Evolutionary conservation across 2,888 invertebrate species (phyloP).

Genomic region (Cotesia congregata): DNA sequence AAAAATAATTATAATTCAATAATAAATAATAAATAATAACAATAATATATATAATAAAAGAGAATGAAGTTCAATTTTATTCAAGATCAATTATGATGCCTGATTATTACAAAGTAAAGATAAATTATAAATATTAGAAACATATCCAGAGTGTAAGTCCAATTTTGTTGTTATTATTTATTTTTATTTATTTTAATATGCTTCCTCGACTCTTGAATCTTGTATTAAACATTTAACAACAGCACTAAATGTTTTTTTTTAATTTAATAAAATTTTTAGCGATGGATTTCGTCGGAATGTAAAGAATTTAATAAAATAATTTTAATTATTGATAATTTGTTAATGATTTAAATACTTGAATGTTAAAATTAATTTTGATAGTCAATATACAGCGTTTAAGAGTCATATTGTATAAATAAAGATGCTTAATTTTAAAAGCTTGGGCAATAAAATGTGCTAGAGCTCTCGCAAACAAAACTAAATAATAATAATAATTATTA

Average conservation of each 20-base stretch:
- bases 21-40: not conserved
- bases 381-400: not conserved
- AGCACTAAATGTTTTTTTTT: no score
- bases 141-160: constrained; percentile 21
- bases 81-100: constrained; percentile 51
- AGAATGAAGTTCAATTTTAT: constrained; percentile 50
- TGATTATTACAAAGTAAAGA: constrained; percentile 41
- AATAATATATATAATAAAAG: constrained; percentile 25
- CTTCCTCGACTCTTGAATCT: not conserved
- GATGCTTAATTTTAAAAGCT: constrained; percentile 26
- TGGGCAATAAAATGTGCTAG: constrained; percentile 11
- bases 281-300: no score
- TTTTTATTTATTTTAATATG: constrained; percentile 20
- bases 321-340: no score
- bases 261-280: no score
- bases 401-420: not conserved
- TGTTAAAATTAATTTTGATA: no score
- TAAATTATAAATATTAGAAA: constrained; percentile 28
- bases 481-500: constrained; percentile 7
- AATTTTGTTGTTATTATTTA: constrained; percentile 2
- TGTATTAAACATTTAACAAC: not conserved
- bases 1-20: constrained; percentile 7
- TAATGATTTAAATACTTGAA: no score
- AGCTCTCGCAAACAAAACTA: constrained; percentile 11
- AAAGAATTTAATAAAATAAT: no score